Base-by-base conservation (phyloP, 2,797 vertebrate species). In the Coluber constrictor region DNA sequence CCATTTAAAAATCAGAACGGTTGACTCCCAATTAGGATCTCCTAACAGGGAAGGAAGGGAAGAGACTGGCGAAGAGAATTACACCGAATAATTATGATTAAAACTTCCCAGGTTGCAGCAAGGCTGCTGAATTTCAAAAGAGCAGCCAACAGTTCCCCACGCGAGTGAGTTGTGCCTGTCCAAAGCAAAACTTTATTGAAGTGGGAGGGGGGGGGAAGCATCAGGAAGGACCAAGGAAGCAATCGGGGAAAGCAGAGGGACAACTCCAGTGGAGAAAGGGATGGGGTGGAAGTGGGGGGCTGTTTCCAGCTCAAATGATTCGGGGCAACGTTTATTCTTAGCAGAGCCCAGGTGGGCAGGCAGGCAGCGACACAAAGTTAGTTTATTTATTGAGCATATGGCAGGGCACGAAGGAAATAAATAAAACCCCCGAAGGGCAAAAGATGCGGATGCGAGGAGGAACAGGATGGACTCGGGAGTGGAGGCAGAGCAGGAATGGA, bases 351-450 rank as follows among this genome's bases (percentile, higher is more conserved):
- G 13, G 5, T 16, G 29, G 70, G 70, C 2, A 7, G n/a, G n/a
- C 66, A 12, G 60, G 61, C 66, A 37, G 66, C 2, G 5, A 6
- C n/a, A 3, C 66, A 32, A 32, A 8, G n/a, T 70, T 32, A 5
- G 15, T 70, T 70, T 37, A 15, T 70, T 32, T 32, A 70, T 20
- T 74, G 8, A 8, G 66, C 16, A 0, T 63, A 63, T 12, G 29
- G 61, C 27, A 63, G 27, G 61, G 61, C 61, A 29, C 60, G 57
- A 57, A 57, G 57, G 18, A 18, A 32, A 70, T 70, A 23, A 83
- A 11, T 2, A 20, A 11, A 79, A 23, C 0, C 13, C 6, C 0
- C 2, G 3, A 20, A 37, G 8, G 37, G 9, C 9, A 23, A 23
- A 25, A 23, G 20, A 11, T 25, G 74, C 4, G 10, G 37, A 25